phyloP scores from a whole-genome alignment of 2,113 vertebrate genomes.

The Hassar affinis region DNA sequence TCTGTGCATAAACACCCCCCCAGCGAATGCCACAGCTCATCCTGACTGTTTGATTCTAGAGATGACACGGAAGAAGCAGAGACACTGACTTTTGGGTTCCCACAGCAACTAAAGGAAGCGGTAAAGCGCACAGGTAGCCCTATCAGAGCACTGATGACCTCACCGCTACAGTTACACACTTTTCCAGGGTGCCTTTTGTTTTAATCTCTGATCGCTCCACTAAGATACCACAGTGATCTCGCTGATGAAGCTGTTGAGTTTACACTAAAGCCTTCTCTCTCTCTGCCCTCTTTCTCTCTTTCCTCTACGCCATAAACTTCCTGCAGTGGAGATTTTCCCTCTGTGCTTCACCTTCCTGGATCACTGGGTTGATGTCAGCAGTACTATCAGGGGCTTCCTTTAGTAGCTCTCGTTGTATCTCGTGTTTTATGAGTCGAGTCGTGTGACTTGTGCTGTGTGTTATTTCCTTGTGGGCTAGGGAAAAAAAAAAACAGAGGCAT shows the following conservation, averaged over 20 bases:
- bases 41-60: background rate
- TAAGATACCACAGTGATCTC: constrained; percentile 59
- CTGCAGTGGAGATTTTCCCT: constrained; percentile 55
- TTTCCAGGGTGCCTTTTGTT: constrained; percentile 66
- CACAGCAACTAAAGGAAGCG: constrained; percentile 34
- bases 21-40: constrained; percentile 10
- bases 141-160: constrained; percentile 61
- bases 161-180: constrained; percentile 60
- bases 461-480: background rate
- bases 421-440: constrained; percentile 16
- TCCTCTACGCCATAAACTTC: constrained; percentile 57
- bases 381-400: constrained; percentile 21
- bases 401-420: constrained; percentile 5
- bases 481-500: background rate
- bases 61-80: background rate
- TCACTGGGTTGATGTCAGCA: constrained; percentile 40
- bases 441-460: background rate
- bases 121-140: constrained; percentile 39
- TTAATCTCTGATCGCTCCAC: constrained; percentile 59
- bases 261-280: constrained; percentile 52
- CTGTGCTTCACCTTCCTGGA: constrained; percentile 44
- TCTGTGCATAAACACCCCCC: constrained; percentile 26
- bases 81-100: constrained; percentile 15
- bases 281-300: background rate
- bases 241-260: constrained; percentile 34